These are phyloP conservation scores for Rattus rattus DNA, from an alignment of 2,113 vertebrate genomes.

Conservation along the genomic window DNA sequence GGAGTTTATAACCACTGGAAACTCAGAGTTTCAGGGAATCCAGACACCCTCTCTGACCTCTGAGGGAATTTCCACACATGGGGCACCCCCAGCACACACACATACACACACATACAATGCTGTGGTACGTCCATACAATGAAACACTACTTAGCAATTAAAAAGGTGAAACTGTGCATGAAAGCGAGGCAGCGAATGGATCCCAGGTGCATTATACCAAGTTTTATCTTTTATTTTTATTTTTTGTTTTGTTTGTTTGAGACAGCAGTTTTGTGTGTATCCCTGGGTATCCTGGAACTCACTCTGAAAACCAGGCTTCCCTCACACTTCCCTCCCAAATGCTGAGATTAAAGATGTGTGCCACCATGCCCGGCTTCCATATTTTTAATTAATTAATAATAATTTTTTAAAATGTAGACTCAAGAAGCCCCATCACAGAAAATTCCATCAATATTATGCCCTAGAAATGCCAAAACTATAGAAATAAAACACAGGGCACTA, in stretches of 20 bases:
- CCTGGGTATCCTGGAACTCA: not conserved
- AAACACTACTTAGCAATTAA: not conserved
- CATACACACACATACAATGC: not conserved
- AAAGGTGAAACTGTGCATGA: not conserved
- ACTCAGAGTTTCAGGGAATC: too few species aligned
- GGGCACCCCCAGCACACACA: too few species aligned
- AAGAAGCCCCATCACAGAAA: not conserved
- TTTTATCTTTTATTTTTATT: too few species aligned
- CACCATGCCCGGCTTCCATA: too few species aligned
- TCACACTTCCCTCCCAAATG: too few species aligned
- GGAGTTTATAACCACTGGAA: not conserved
- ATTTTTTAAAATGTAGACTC: not conserved
- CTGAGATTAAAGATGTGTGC: too few species aligned
- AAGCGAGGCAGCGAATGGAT: not conserved
- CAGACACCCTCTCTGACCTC: too few species aligned
- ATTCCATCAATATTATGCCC: not conserved
- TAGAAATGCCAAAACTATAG: not conserved
- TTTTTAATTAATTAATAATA: too few species aligned
- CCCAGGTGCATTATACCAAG: not conserved
- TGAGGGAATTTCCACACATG: too few species aligned
- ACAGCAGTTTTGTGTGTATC: too few species aligned
- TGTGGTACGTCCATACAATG: not conserved
- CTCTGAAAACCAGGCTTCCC: not conserved
- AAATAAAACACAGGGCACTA: not conserved
- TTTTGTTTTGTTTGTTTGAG: too few species aligned